Conservation (phyloP, 2,797 vertebrate species). For the Amblyopsis hoosieri region DNA sequence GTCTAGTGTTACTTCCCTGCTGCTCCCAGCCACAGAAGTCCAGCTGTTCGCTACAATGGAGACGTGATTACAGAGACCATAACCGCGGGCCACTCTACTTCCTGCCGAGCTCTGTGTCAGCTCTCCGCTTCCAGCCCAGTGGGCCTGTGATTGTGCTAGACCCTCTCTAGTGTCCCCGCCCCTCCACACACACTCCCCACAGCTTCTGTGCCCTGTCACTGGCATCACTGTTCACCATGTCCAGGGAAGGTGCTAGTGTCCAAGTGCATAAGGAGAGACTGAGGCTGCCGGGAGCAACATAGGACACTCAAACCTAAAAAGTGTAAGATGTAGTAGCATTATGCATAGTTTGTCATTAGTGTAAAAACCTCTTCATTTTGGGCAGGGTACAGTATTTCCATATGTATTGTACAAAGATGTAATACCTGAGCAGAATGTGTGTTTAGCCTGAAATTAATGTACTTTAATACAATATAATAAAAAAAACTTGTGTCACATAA, state of each 20-base stretch:
- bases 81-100: conserved; percentile 49
- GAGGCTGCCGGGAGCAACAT: conserved; percentile 12
- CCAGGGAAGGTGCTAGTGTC: conserved; percentile 14
- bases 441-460: too few relatives aligned
- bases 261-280: conserved; percentile 19
- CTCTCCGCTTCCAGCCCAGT: conserved; percentile 61
- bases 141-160: conserved; percentile 67
- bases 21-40: conserved; percentile 60
- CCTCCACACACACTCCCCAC: conserved; percentile 26
- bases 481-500: too few relatives aligned
- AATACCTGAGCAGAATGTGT: too few relatives aligned
- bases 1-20: conserved; percentile 41
- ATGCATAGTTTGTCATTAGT: too few relatives aligned
- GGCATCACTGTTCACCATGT: conserved; percentile 34
- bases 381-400: too few relatives aligned
- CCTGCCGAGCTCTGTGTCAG: conserved; percentile 50
- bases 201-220: conserved; percentile 44
- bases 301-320: too few relatives aligned
- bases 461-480: too few relatives aligned
- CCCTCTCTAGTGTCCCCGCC: conserved; percentile 17
- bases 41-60: conserved; percentile 77
- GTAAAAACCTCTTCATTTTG: too few relatives aligned
- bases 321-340: too few relatives aligned
- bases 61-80: conserved; percentile 78
- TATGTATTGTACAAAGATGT: too few relatives aligned